Percentiles rank a stretch among this genome's conserved stretches.
phyloP scores from a whole-genome alignment of 2,113 vertebrate species.

The Megaceryle maxima region DNA sequence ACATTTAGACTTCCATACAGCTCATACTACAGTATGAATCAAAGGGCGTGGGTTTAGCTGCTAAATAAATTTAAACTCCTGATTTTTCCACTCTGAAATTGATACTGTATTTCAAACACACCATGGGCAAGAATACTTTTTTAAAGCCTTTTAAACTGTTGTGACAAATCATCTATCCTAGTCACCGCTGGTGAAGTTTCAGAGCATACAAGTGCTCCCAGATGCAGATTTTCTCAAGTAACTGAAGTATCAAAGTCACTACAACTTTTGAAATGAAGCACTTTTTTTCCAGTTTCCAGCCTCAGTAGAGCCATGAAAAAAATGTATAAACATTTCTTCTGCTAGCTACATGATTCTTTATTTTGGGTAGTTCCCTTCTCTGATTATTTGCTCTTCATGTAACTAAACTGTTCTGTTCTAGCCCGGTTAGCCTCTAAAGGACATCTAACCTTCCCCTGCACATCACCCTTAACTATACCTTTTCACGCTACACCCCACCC shows the following conservation, averaged over 20 bases:
- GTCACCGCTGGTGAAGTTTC: background rate
- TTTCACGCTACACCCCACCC: background rate
- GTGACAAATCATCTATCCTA: background rate
- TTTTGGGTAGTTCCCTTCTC: background rate
- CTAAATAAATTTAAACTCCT: background rate
- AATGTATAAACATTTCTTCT: background rate
- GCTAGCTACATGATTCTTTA: background rate
- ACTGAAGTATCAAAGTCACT: background rate
- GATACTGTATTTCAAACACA: background rate
- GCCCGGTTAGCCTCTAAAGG: background rate
- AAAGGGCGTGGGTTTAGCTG: background rate
- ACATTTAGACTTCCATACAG: constrained; percentile 15
- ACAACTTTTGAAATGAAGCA: background rate
- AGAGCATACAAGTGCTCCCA: background rate
- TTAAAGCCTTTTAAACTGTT: background rate
- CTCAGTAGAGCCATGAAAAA: background rate
- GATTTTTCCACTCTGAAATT: constrained; percentile 14
- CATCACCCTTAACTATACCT: accelerated
- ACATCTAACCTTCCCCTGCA: background rate
- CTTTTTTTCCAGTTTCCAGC: background rate
- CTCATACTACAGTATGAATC: constrained; percentile 6
- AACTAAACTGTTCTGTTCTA: background rate
- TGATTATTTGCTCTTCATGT: background rate
- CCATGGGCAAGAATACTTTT: background rate
- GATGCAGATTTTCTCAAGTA: background rate